Evolutionary conservation across 2,113 vertebrate species (phyloP).

Genomic region (Forbesichthys agassizii): DNA sequence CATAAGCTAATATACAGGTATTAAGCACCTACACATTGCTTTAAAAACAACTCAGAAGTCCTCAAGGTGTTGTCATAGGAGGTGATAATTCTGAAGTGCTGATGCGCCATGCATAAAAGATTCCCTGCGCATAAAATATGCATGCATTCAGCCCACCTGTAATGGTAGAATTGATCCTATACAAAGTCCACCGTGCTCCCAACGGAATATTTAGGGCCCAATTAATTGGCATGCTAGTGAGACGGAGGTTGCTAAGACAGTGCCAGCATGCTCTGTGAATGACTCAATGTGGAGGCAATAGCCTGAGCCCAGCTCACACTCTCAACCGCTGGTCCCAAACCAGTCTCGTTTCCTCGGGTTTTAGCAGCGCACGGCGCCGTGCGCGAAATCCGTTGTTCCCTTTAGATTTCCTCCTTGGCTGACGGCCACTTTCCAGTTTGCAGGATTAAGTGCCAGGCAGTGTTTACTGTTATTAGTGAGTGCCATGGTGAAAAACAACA

Average conservation of each 20-base stretch:
- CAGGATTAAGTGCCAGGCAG: constrained; percentile 63
- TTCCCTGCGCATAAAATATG: not conserved
- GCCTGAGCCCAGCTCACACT: constrained; percentile 52
- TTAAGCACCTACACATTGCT: not conserved
- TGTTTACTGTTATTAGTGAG: constrained; percentile 59
- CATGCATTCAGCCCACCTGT: constrained; percentile 5
- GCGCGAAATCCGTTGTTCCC: constrained; percentile 27
- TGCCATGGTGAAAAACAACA: constrained; percentile 48
- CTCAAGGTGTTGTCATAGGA: not conserved
- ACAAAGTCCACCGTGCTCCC: constrained; percentile 20
- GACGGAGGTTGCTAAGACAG: constrained; percentile 59
- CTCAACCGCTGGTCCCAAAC: constrained; percentile 37
- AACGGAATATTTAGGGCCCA: constrained; percentile 41
- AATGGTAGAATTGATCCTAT: constrained; percentile 35
- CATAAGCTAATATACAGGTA: no score
- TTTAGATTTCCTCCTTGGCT: constrained; percentile 52
- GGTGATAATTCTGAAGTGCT: not conserved
- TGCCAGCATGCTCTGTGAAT: constrained; percentile 54
- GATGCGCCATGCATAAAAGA: not conserved
- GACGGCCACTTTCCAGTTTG: constrained; percentile 49
- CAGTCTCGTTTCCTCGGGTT: constrained; percentile 32
- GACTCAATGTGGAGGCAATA: constrained; percentile 37
- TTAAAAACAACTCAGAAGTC: not conserved
- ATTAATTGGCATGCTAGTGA: constrained; percentile 64
- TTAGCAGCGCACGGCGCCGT: constrained; percentile 32